phyloP scores from a whole-genome alignment of 35 echinoderm and acorn worm species.

The Holothuria glaberrima region DNA sequence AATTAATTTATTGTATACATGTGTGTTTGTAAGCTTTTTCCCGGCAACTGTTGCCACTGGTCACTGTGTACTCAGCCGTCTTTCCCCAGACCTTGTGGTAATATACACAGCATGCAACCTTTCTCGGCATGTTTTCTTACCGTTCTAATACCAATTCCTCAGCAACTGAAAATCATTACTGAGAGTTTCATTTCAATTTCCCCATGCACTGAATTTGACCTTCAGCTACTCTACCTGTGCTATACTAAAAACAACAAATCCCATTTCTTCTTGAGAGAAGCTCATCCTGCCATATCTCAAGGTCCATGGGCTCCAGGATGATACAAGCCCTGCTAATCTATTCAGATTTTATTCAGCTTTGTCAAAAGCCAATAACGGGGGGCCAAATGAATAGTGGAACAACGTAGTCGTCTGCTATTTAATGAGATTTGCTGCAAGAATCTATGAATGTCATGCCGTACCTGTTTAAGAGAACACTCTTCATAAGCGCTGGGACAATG shows the following conservation, averaged over 20 bases:
- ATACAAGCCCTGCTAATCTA: slow-evolving; percentile 45
- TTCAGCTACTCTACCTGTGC: slow-evolving; percentile 36
- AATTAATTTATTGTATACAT: too few relatives aligned
- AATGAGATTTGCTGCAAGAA: slow-evolving; percentile 51
- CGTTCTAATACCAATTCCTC: slow-evolving; percentile 33
- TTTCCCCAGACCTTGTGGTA: slow-evolving; percentile 26
- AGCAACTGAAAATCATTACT: slow-evolving; percentile 44
- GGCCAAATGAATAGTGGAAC: slow-evolving; percentile 47
- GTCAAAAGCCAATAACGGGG: slow-evolving; percentile 52
- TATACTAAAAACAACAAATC: slow-evolving; percentile 27
- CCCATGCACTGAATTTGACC: slow-evolving; percentile 34
- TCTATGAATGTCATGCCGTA: slow-evolving; percentile 52
- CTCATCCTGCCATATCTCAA: background rate
- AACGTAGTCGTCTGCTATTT: slow-evolving; percentile 33
- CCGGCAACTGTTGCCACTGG: background rate
- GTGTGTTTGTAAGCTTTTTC: too few relatives aligned
- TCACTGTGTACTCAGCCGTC: slow-evolving; percentile 34
- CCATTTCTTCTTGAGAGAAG: slow-evolving; percentile 1
- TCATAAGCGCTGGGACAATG: slow-evolving; percentile 26
- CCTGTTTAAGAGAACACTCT: slow-evolving; percentile 48
- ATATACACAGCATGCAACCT: background rate
- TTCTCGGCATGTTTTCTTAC: slow-evolving; percentile 17
- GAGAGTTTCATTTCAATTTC: slow-evolving; percentile 21
- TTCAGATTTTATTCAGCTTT: slow-evolving; percentile 55
- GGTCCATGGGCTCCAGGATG: background rate